These are phyloP conservation scores for Hyalella azteca DNA, from an alignment of 2,888 invertebrate genomes.

Conservation along the genomic window DNA sequence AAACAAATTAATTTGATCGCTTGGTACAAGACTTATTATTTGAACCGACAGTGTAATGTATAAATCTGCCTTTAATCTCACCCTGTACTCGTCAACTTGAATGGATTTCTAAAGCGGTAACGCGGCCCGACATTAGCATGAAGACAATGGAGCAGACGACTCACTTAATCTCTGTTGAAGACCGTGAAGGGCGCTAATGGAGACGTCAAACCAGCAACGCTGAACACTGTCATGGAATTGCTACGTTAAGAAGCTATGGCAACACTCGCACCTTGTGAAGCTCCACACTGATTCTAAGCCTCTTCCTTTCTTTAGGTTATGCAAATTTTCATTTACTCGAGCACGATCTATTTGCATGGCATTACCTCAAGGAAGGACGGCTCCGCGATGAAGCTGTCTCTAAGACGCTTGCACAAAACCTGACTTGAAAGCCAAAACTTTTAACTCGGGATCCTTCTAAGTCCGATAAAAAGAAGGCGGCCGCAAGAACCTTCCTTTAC, in stretches of 20 bases:
- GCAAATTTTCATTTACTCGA: constrained; percentile 35
- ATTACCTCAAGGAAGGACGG: constrained; percentile 30
- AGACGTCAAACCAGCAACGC: constrained; percentile 7
- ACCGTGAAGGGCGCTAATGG: constrained; percentile 11
- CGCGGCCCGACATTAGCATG: neutral
- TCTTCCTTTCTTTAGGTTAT: constrained; percentile 25
- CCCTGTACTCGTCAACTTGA: no score
- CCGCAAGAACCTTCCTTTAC: neutral
- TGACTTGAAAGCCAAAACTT: constrained; percentile 3
- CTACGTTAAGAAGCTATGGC: constrained; percentile 8
- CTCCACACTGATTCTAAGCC: constrained; percentile 7
- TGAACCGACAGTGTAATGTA: no score
- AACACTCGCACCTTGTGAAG: constrained; percentile 19
- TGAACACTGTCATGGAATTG: neutral
- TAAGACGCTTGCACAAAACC: neutral
- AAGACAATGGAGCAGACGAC: constrained; percentile 4
- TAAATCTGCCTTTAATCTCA: no score
- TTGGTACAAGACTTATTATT: no score
- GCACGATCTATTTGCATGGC: constrained; percentile 33
- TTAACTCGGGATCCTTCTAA: neutral
- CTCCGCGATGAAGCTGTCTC: constrained; percentile 18
- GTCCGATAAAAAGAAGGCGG: neutral
- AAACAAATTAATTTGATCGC: no score
- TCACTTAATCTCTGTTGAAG: neutral
- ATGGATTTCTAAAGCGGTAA: no score